Evolutionary conservation across 2,888 invertebrate genomes (phyloP).

Genomic region (Deroplatys truncata): DNA sequence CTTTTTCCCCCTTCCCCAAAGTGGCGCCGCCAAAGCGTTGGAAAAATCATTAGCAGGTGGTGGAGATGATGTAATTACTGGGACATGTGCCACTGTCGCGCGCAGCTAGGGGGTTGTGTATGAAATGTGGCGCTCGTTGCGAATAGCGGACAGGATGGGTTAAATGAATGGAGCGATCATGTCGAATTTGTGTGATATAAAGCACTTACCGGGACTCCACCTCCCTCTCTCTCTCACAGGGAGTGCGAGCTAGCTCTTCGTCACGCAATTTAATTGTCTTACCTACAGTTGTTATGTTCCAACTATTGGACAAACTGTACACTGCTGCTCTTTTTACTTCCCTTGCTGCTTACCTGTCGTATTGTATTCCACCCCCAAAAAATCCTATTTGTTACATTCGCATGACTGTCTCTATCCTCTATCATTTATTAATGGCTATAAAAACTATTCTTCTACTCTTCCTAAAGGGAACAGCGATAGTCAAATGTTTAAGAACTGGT

Average conservation of each 20-base stretch:
- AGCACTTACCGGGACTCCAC: slow-evolving; percentile 2
- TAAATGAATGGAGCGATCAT: slow-evolving; percentile 19
- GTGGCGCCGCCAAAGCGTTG: background rate
- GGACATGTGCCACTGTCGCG: background rate
- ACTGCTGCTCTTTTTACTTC: too few relatives aligned
- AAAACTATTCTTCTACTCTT: too few relatives aligned
- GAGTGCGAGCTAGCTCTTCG: background rate
- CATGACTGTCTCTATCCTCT: too few relatives aligned
- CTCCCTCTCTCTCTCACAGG: background rate
- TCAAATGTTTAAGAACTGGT: too few relatives aligned
- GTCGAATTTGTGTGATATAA: slow-evolving; percentile 18
- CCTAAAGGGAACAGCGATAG: too few relatives aligned
- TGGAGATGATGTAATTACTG: slow-evolving; percentile 4
- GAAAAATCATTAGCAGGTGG: background rate
- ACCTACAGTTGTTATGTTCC: background rate
- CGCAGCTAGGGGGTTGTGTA: background rate
- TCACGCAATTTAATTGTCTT: background rate
- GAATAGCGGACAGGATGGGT: slow-evolving; percentile 12
- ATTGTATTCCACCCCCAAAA: too few relatives aligned
- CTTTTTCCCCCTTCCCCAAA: too few relatives aligned
- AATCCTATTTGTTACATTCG: too few relatives aligned
- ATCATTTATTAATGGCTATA: too few relatives aligned
- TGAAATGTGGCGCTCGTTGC: slow-evolving; percentile 10
- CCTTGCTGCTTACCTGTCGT: too few relatives aligned
- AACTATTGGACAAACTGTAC: too few relatives aligned